Conservation (phyloP, 1,140 invertebrate species). For the Probaryconus sp. region DNA sequence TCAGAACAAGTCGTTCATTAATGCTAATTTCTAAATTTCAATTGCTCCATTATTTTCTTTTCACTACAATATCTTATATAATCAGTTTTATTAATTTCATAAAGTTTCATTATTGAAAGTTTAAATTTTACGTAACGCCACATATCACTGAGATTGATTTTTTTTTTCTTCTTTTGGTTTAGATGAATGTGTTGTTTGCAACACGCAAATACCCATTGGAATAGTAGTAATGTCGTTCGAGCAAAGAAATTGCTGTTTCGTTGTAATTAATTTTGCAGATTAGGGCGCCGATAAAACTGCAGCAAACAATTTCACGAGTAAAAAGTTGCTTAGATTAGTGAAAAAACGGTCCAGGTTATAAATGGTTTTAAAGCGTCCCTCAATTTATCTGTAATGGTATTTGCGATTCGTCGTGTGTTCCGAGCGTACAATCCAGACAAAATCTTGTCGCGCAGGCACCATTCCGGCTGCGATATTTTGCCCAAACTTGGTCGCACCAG, state of each 20-base stretch:
- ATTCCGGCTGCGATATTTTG: slow-evolving; percentile 15
- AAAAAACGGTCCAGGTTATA: slow-evolving; percentile 16
- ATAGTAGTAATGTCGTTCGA: too few species aligned
- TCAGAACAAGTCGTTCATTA: neutral
- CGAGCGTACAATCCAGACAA: too few species aligned
- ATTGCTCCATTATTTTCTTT: too few species aligned
- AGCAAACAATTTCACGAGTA: neutral
- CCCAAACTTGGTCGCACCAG: slow-evolving; percentile 26
- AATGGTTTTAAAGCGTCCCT: slow-evolving; percentile 17
- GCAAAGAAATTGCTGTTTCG: neutral
- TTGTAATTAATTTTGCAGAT: slow-evolving; percentile 26
- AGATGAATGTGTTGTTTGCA: neutral
- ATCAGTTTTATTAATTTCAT: too few species aligned
- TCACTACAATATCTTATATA: too few species aligned
- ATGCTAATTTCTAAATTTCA: too few species aligned
- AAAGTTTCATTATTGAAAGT: too few species aligned
- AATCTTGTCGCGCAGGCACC: neutral
- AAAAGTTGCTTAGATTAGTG: slow-evolving; percentile 11
- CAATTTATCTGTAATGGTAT: slow-evolving; percentile 20
- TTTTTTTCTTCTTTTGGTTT: too few species aligned
- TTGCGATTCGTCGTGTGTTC: slow-evolving; percentile 2
- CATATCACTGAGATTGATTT: too few species aligned
- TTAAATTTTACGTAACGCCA: too few species aligned
- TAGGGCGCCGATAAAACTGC: slow-evolving; percentile 15
- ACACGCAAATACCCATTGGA: neutral